Evolutionary conservation across 1,140 invertebrate genomes (phyloP).

Genomic region (Caenorhabditis tropicalis): DNA sequence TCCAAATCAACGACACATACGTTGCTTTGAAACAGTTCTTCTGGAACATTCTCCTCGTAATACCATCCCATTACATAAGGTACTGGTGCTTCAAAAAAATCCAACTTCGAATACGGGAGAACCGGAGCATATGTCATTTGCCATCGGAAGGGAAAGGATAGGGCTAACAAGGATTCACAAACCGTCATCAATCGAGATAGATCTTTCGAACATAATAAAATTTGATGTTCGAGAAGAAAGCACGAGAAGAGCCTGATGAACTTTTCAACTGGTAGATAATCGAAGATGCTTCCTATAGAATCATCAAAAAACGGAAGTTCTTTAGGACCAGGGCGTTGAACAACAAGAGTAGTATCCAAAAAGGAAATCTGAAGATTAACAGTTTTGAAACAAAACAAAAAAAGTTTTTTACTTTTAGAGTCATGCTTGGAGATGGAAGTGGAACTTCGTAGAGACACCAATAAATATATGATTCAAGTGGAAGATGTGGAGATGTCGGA

Average conservation of each 20-base stretch:
- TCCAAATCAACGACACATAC: slow-evolving; percentile 96
- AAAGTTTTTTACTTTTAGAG: slow-evolving; percentile 31
- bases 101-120: slow-evolving; percentile 88
- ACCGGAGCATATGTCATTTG: slow-evolving; percentile 99
- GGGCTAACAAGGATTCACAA: slow-evolving; percentile 87
- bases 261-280: slow-evolving; percentile 85
- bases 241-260: slow-evolving; percentile 92
- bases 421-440: slow-evolving; percentile 81
- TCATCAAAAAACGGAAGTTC: slow-evolving; percentile 94
- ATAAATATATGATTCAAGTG: slow-evolving; percentile 89
- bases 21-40: slow-evolving; percentile 79
- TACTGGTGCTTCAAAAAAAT: slow-evolving; percentile 95
- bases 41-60: slow-evolving; percentile 74
- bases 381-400: background rate
- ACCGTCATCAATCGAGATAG: slow-evolving; percentile 87
- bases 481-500: slow-evolving; percentile 72
- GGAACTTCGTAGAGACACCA: slow-evolving; percentile 93
- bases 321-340: slow-evolving; percentile 73
- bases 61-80: slow-evolving; percentile 93
- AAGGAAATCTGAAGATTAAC: slow-evolving; percentile 50
- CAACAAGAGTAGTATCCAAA: slow-evolving; percentile 56
- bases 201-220: slow-evolving; percentile 89
- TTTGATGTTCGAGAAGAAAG: slow-evolving; percentile 93
- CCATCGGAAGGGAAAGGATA: slow-evolving; percentile 95
- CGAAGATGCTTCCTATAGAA: slow-evolving; percentile 77